Conservation (phyloP, 1,140 invertebrate genomes). For the Pemphigus obesinymphae region DNA sequence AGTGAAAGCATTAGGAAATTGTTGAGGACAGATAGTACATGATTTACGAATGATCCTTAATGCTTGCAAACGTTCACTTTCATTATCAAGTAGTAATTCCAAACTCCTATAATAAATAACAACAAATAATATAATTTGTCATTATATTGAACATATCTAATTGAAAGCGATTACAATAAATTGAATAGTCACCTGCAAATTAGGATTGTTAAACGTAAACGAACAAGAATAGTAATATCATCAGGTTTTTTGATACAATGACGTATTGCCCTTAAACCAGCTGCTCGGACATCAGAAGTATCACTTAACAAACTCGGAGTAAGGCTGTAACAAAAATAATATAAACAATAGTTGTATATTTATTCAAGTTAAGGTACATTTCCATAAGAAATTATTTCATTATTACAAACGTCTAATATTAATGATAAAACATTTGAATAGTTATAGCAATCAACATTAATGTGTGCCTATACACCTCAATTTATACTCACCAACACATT, state of each 20-base stretch:
- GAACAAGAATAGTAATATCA: conserved; percentile 71
- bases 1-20: conserved; percentile 62
- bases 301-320: conserved; percentile 77
- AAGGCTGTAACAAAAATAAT: conserved; percentile 61
- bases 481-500: conserved; percentile 42
- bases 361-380: neutral
- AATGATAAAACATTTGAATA: neutral
- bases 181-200: conserved; percentile 60
- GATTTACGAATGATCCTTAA: conserved; percentile 73
- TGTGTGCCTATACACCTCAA: too few relatives aligned
- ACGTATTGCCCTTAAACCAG: conserved; percentile 74
- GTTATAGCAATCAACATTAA: neutral
- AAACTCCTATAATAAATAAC: conserved; percentile 59
- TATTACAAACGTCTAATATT: neutral
- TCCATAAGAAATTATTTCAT: neutral
- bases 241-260: conserved; percentile 73
- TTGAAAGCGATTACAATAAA: neutral
- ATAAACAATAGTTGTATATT: neutral
- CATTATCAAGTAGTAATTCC: conserved; percentile 76
- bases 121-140: neutral
- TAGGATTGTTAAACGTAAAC: conserved; percentile 74
- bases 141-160: neutral
- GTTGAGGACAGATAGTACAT: conserved; percentile 60
- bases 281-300: conserved; percentile 81
- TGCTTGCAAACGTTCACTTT: conserved; percentile 84